Evolutionary conservation across 2,797 vertebrate genomes (phyloP).

Genomic region (Chiloscyllium punctatum): DNA sequence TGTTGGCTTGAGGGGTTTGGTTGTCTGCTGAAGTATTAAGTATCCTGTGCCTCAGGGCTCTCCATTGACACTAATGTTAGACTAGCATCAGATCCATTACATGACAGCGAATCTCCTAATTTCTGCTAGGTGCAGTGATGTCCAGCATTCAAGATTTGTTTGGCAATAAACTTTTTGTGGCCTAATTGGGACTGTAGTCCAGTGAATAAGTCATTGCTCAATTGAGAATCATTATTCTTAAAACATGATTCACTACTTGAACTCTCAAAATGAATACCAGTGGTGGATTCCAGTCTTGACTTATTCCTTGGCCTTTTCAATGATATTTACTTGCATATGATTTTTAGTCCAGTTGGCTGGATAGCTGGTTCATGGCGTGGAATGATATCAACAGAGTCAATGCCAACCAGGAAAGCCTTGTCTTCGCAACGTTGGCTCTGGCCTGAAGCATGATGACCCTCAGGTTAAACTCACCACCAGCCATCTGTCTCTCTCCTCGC

Average conservation of each 20-base stretch:
- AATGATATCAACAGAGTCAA: too few relatives aligned
- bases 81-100: not conserved
- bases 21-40: not conserved
- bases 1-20: not conserved
- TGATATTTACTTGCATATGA: not conserved
- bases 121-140: not conserved
- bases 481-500: too few relatives aligned
- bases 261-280: not conserved
- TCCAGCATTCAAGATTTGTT: not conserved
- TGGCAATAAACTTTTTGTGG: not conserved
- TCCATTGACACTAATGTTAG: not conserved
- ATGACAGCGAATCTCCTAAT: not conserved
- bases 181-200: not conserved
- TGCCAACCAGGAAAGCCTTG: too few relatives aligned
- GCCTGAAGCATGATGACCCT: too few relatives aligned
- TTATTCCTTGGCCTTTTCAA: not conserved
- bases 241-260: not conserved
- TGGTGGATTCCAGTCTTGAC: not conserved
- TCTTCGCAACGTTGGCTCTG: too few relatives aligned
- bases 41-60: not conserved
- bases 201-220: not conserved
- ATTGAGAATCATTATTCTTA: not conserved
- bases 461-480: too few relatives aligned
- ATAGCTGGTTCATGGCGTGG: too few relatives aligned
- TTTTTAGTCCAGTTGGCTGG: too few relatives aligned